These are phyloP conservation scores for Gymnodraco acuticeps DNA, from an alignment of 2,797 vertebrate genomes.

Conservation along the genomic window DNA sequence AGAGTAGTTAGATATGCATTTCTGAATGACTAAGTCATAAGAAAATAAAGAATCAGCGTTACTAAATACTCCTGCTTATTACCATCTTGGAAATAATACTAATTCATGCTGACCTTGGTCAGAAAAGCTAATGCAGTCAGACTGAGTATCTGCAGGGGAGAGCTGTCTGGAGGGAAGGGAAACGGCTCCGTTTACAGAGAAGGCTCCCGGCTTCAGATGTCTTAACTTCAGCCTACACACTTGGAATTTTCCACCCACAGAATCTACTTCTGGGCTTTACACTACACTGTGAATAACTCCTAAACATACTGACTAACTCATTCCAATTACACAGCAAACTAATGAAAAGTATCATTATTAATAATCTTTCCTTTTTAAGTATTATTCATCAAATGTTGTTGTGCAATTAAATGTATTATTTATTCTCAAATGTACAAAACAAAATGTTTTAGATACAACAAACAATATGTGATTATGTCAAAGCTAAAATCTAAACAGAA, in stretches of 20 bases:
- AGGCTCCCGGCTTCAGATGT: neutral
- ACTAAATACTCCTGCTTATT: neutral
- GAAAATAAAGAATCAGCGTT: neutral
- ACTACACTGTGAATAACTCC: too few relatives aligned
- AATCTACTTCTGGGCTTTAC: neutral
- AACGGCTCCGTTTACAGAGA: constrained; percentile 14
- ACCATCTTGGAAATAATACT: neutral
- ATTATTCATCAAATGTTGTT: too few relatives aligned
- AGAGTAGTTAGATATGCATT: neutral
- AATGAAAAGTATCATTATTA: too few relatives aligned
- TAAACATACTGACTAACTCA: too few relatives aligned
- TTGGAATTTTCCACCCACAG: neutral
- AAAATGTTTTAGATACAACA: too few relatives aligned
- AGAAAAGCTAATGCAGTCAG: neutral
- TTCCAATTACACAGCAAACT: too few relatives aligned
- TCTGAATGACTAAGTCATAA: neutral
- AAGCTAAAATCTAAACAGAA: too few relatives aligned
- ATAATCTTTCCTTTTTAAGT: too few relatives aligned
- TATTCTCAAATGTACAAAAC: too few relatives aligned
- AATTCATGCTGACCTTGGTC: constrained; percentile 5
- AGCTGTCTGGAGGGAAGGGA: constrained; percentile 3
- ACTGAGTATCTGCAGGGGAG: neutral
- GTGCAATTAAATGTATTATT: too few relatives aligned
- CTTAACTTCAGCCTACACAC: neutral
- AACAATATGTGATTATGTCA: too few relatives aligned